Conservation (phyloP, 2,113 vertebrate species). For the Tachycineta bicolor region DNA sequence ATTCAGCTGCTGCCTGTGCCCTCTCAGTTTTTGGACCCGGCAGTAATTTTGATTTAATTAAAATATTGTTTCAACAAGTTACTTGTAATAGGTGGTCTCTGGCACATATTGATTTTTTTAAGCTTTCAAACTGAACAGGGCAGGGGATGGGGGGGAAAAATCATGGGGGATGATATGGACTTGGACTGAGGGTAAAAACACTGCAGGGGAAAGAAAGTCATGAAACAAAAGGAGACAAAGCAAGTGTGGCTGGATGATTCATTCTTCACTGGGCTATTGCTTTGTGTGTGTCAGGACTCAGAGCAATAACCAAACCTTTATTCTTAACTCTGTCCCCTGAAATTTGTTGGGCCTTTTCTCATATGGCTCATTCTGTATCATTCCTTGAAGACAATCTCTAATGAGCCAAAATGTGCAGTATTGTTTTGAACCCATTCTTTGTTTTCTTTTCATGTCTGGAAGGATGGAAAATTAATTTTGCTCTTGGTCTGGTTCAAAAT, state of each 20-base stretch:
- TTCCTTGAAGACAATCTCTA: background rate
- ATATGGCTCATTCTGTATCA: background rate
- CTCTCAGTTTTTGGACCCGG: background rate
- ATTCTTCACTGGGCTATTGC: background rate
- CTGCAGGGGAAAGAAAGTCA: background rate
- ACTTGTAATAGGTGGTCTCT: background rate
- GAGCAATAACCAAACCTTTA: background rate
- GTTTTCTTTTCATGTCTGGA: background rate
- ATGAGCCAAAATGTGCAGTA: background rate
- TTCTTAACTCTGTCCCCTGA: background rate
- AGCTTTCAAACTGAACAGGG: background rate
- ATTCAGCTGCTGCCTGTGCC: background rate
- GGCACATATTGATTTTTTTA: background rate
- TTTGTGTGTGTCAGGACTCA: background rate
- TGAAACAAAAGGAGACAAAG: background rate
- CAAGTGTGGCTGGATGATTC: background rate
- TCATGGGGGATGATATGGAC: background rate
- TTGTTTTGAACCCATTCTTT: background rate
- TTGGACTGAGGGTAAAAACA: background rate
- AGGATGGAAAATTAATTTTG: conserved; percentile 18
- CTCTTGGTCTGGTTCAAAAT: conserved; percentile 23
- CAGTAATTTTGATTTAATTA: background rate
- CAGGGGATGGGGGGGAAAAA: background rate
- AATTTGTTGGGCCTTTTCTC: background rate
- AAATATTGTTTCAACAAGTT: background rate